phyloP scores from a whole-genome alignment of 1,140 invertebrate species.

The Phenacoccus solenopsis region DNA sequence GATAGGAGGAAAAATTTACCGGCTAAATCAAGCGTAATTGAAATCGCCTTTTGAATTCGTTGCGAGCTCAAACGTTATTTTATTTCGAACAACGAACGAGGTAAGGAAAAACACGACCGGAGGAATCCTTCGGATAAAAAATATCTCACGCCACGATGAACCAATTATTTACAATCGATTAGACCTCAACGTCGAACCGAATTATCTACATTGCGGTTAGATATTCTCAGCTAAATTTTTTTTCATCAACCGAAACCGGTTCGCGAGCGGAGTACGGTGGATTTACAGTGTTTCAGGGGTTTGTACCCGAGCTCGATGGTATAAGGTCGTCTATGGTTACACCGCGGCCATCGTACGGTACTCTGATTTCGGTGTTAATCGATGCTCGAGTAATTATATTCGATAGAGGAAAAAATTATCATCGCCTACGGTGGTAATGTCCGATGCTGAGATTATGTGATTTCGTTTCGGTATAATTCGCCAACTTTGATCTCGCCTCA shows the following conservation, averaged over 20 bases:
- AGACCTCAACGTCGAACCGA: neutral
- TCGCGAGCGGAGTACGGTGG: no score
- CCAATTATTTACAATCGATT: conserved; percentile 11
- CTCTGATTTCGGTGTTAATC: no score
- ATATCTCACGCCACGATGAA: conserved; percentile 7
- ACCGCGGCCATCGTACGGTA: no score
- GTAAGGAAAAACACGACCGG: neutral
- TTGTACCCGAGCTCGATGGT: no score
- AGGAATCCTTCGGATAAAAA: neutral
- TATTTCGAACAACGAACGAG: neutral
- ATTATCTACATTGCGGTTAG: neutral
- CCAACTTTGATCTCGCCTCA: no score
- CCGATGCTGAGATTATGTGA: no score
- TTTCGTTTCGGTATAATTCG: no score
- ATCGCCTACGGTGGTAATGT: no score
- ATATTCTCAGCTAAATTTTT: neutral
- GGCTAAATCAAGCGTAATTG: neutral
- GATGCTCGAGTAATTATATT: no score
- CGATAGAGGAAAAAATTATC: no score
- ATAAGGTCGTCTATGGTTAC: no score
- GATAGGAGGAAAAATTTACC: neutral
- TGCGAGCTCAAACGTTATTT: neutral
- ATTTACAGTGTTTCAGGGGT: no score
- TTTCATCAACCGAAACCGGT: neutral
- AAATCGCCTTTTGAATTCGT: neutral